Evolutionary conservation across 2,888 invertebrate species (phyloP).

Genomic region (Campoletis raptor): DNA sequence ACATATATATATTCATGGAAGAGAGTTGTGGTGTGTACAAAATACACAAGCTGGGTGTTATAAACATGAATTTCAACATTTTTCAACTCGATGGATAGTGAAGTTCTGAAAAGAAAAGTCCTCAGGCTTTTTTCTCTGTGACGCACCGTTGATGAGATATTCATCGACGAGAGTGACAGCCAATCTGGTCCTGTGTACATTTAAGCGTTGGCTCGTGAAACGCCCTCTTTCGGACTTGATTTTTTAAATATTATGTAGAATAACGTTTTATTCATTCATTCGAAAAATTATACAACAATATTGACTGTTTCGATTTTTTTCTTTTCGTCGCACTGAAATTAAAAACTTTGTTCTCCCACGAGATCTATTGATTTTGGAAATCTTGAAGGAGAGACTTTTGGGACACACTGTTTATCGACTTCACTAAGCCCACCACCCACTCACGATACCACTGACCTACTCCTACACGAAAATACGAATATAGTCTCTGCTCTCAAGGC

Average conservation of each 20-base stretch:
- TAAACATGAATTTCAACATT: background rate
- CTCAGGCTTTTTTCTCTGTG: background rate
- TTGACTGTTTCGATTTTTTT: no score
- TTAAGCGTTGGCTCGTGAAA: background rate
- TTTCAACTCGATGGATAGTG: background rate
- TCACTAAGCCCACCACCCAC: conserved; percentile 51
- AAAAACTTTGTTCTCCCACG: background rate
- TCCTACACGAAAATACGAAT: conserved; percentile 67
- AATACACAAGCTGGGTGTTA: background rate
- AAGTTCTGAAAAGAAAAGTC: background rate
- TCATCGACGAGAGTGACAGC: background rate
- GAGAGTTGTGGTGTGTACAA: background rate
- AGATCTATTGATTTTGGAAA: background rate
- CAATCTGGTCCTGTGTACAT: background rate
- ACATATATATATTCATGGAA: conserved; percentile 13
- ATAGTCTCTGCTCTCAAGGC: conserved; percentile 57
- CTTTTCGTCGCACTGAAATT: no score
- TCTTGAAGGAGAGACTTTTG: background rate
- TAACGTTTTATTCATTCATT: no score
- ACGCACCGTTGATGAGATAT: background rate
- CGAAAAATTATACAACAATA: no score
- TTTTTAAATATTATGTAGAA: no score
- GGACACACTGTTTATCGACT: conserved; percentile 17
- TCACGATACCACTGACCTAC: conserved; percentile 71
- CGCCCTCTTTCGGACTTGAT: background rate